Evolutionary conservation across 2,888 invertebrate species (phyloP), one percentile per base, ranked within the genome.

Genomic region (Drosophila pegasa): DNA sequence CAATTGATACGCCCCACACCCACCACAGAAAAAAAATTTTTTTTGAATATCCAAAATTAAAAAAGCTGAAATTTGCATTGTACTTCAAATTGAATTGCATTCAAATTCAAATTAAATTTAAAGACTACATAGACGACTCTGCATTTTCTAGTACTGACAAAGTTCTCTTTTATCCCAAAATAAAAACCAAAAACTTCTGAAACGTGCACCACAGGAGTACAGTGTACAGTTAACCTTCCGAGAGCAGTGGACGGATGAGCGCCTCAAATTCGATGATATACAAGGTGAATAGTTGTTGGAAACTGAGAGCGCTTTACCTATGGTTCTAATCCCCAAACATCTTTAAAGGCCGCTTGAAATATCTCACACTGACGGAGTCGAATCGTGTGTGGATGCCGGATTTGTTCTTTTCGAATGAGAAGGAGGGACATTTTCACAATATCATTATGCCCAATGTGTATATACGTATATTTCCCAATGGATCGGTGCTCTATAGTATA

Each of bases 301-400:
- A 18, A n/a, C 16, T 18, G n/a, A n/a, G n/a, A n/a, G n/a, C n/a
- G n/a, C n/a, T n/a, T n/a, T 12, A 6, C 3, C 18, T 16, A 6
- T 1, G 18, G 12, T 33, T 1, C 2, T 7, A 4, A 10, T 2
- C n/a, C 7, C 2, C 8, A 20, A 14, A 18, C 31, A 10, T 37
- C 14, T 3, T 37, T 33, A 12, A 31, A 96, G 97, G 97, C 90
- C 95, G 96, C 86, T 94, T 98, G 69, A 97, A 97, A 93, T 98
- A 98, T 93, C 94, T 98, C 77, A 98, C 98, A 62, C 94, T 98
- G 90, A 97, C 98, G 59, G 98, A 98, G 93, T 97, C 98, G 59
- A 97, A 97, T 93, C 95, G 97, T 85, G 97, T 99, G 64, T 99
- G 99, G 99, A 98, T 98, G 96, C 99, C 99, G 35, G 99, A 99